Conservation (phyloP, 2,888 invertebrate genomes). For the Amblyjoppa fuscipennis region DNA sequence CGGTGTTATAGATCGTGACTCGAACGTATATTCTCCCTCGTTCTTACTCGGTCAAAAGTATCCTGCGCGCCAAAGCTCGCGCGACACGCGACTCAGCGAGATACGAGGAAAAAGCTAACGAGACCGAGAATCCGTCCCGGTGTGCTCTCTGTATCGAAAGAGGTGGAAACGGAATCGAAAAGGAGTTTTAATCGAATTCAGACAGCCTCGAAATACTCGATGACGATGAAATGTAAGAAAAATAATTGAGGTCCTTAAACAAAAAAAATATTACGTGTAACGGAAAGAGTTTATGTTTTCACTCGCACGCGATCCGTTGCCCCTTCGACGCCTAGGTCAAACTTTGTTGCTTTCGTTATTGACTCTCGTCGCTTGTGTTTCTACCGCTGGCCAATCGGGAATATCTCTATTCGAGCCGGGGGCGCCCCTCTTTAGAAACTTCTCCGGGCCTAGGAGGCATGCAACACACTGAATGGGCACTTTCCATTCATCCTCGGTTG, state of each 20-base stretch:
- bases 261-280: neutral
- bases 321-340: neutral
- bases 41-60: conserved; percentile 39
- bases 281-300: neutral
- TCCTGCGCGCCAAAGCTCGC: conserved; percentile 12
- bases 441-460: conserved; percentile 53
- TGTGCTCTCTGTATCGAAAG: neutral
- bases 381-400: neutral
- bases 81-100: conserved; percentile 24
- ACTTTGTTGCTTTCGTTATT: neutral
- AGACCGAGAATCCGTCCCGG: neutral
- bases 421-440: conserved; percentile 34
- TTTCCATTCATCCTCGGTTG: conserved; percentile 80
- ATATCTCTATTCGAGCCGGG: neutral
- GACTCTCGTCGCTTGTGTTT: neutral
- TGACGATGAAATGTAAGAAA: neutral
- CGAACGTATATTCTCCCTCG: conserved; percentile 41
- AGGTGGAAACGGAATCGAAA: neutral
- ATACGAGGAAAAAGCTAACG: conserved; percentile 16
- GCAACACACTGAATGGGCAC: conserved; percentile 76
- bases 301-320: neutral
- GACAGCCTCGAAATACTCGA: neutral
- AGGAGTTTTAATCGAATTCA: neutral
- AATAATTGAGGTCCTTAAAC: neutral
- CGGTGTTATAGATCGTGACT: conserved; percentile 8